phyloP scores from a whole-genome alignment of 2,888 invertebrate genomes.

The Nephrocerus scutellatus region DNA sequence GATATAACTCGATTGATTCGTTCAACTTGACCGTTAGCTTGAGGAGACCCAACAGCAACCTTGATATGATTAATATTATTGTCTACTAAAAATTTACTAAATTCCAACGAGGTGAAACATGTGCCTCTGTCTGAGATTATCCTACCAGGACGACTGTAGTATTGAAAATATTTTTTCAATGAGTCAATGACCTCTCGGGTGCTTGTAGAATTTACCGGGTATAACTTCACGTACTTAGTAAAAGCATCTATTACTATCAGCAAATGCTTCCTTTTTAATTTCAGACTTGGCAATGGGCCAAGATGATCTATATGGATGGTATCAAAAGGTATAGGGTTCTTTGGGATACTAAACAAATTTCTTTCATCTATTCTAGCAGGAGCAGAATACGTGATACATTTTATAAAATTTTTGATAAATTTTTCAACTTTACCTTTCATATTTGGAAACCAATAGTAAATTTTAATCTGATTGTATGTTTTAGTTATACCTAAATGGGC shows the following conservation, averaged over 20 bases:
- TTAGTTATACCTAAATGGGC: constrained; percentile 17
- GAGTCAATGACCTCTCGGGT: constrained; percentile 20
- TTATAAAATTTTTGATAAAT: constrained; percentile 10
- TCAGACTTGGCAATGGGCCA: constrained; percentile 37
- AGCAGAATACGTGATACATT: constrained; percentile 8
- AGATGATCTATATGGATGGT: constrained; percentile 37
- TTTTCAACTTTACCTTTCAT: constrained; percentile 24
- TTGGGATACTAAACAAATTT: constrained; percentile 4
- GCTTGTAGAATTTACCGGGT: constrained; percentile 29
- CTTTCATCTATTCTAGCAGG: constrained; percentile 1
- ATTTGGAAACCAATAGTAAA: constrained; percentile 42
- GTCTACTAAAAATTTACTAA: constrained; percentile 30
- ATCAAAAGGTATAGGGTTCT: background rate
- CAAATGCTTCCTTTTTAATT: constrained; percentile 31
- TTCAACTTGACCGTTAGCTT: too few relatives aligned
- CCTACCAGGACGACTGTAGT: constrained; percentile 24
- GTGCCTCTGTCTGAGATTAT: constrained; percentile 40
- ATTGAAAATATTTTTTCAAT: constrained; percentile 22
- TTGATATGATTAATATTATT: constrained; percentile 16
- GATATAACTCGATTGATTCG: too few relatives aligned
- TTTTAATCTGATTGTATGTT: constrained; percentile 6
- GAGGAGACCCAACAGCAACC: too few relatives aligned
- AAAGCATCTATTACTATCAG: constrained; percentile 39
- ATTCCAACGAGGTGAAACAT: constrained; percentile 36
- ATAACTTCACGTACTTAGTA: constrained; percentile 36